Evolutionary conservation across 2,113 vertebrate genomes (phyloP), one percentile per base, ranked within the genome.

Genomic region (Lepisosteus osseus): DNA sequence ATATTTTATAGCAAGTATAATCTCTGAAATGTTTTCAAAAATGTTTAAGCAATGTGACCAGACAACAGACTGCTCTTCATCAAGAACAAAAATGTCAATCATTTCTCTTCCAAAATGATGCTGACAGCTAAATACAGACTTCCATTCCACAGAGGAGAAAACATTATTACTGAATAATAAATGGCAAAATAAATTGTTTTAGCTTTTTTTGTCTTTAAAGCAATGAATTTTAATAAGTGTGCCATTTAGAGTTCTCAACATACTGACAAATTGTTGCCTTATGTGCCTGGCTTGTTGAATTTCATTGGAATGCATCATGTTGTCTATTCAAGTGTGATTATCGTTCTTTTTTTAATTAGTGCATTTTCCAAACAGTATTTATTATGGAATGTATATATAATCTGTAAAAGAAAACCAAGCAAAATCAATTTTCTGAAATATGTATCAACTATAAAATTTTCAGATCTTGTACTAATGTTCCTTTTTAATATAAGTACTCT

Each of bases 81-180:
- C 71, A 61, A 43, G 73, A 74, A 78, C 83, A 74, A 87, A 29
- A 91, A 89, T 88, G 88, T 90, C 90, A 90, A 77, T 91, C 89
- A 90, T 83, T 77, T 77, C 77, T 85, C 79, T 82, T 67, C 75
- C 79, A 87, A 89, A 92, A 81, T 86, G 83, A 78, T 85, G 78
- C 82, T 90, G 90, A 89, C 89, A 90, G 87, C 78, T 87, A 90
- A 91, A 89, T 83, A 84, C 75, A 87, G 78, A 87, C 78, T 79
- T 87, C 83, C 75, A 71, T 85, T 87, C 83, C 85, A 80, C 79
- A 79, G 78, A 80, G 44, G 68, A 83, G 78, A 85, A 87, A 83
- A 82, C 81, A 88, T 89, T 87, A 86, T 82, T 82, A 83, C 76
- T 83, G 81, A 89, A 88, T 90, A 89, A 87, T 86, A 86, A 86